A percentile compares a stretch with the other conserved stretches of the same genome.
Conservation (phyloP, 2,888 invertebrate genomes). For the Pristionchus maxplancki region DNA sequence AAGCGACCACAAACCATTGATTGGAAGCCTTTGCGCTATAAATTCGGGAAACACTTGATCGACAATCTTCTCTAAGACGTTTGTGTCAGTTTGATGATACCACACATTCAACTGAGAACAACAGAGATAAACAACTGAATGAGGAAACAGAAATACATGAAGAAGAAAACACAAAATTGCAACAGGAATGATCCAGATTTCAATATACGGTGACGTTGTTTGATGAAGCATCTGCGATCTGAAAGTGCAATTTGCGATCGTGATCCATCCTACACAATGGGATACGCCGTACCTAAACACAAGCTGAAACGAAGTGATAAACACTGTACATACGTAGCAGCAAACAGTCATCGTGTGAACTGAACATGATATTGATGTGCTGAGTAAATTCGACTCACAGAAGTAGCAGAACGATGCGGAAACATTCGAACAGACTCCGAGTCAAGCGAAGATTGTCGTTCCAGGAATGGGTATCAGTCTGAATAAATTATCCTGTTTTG, state of each 20-base stretch:
- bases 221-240: neutral
- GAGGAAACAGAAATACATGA: neutral
- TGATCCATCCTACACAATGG: neutral
- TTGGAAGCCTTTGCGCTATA: neutral
- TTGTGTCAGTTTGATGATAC: neutral
- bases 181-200: neutral
- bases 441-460: neutral
- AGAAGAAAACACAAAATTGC: neutral
- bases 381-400: neutral
- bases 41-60: neutral
- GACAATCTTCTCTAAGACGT: neutral
- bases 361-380: neutral
- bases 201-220: neutral
- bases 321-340: neutral
- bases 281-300: neutral
- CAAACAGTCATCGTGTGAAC: conserved; percentile 23
- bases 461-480: conserved; percentile 17
- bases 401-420: conserved; percentile 3
- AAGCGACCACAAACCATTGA: neutral
- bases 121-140: no score
- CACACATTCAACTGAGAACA: conserved; percentile 1
- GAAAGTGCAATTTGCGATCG: neutral
- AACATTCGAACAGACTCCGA: neutral
- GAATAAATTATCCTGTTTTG: neutral
- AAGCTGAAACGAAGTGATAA: neutral